These are phyloP conservation scores for Palloptera scutellata DNA, from an alignment of 2,888 invertebrate species.

Conservation along the genomic window DNA sequence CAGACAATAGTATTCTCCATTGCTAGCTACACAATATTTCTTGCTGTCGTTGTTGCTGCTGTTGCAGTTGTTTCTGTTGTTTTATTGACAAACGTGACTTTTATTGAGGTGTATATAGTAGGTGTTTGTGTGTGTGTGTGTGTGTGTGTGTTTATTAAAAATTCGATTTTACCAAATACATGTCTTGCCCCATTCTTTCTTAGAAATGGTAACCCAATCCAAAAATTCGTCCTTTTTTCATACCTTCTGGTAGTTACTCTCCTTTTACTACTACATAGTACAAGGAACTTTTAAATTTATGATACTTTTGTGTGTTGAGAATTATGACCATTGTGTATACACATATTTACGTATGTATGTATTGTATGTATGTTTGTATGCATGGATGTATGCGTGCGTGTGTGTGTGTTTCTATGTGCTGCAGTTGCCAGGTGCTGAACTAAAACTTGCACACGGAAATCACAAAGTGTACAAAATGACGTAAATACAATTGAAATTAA, in stretches of 20 bases:
- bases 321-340: conserved; percentile 19
- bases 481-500: conserved; percentile 35
- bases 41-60: conserved; percentile 49
- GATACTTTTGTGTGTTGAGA: conserved; percentile 36
- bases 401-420: background rate
- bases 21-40: conserved; percentile 37
- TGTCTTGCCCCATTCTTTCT: too few species aligned
- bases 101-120: background rate
- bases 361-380: background rate
- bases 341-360: background rate
- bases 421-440: conserved; percentile 14
- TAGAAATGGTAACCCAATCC: background rate
- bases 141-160: background rate
- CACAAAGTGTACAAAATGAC: background rate
- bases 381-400: background rate
- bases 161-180: conserved; percentile 1
- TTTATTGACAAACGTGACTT: conserved; percentile 40
- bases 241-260: background rate
- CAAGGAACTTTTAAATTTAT: conserved; percentile 49
- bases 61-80: conserved; percentile 42
- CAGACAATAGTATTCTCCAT: too few species aligned
- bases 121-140: background rate
- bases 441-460: conserved; percentile 12
- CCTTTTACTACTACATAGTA: conserved; percentile 11
- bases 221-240: conserved; percentile 7